Conservation (phyloP, 1,140 invertebrate genomes). For the Penaeus chinensis region DNA sequence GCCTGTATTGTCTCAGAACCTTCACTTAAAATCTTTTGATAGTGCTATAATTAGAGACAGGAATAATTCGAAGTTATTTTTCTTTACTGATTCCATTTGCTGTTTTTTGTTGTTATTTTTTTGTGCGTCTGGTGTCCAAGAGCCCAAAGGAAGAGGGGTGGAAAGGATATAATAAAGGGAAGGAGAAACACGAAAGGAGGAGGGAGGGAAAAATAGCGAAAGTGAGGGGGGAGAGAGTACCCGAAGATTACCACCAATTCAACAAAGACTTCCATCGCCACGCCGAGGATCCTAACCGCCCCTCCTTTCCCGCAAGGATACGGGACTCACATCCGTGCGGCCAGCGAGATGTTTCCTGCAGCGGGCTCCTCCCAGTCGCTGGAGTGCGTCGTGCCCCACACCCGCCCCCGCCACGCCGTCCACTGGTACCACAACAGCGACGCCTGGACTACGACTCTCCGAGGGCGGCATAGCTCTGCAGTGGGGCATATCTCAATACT, state of each 20-base stretch:
- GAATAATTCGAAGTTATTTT: too few species aligned
- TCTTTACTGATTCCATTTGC: too few species aligned
- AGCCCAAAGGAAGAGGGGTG: too few species aligned
- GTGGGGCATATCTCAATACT: not conserved
- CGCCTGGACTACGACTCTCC: slow-evolving; percentile 55
- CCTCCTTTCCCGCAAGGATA: slow-evolving; percentile 7
- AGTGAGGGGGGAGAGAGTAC: not conserved
- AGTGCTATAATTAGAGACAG: too few species aligned
- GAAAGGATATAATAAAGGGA: too few species aligned
- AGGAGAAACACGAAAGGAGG: too few species aligned
- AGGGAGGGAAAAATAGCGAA: too few species aligned
- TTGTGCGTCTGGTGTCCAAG: too few species aligned
- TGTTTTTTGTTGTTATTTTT: too few species aligned
- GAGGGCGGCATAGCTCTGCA: slow-evolving; percentile 57
- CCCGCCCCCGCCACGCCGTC: slow-evolving; percentile 43
- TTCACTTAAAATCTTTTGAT: too few species aligned
- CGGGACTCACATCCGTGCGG: slow-evolving; percentile 40
- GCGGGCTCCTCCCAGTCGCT: slow-evolving; percentile 52
- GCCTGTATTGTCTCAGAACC: not conserved
- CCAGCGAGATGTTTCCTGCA: slow-evolving; percentile 50
- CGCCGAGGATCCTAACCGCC: not conserved
- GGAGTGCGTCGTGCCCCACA: slow-evolving; percentile 56
- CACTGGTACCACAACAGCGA: slow-evolving; percentile 50
- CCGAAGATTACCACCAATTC: not conserved
- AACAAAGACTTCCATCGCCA: not conserved